Evolutionary conservation across 2,113 vertebrate genomes (phyloP).

Genomic region (Paedocypris sp.): DNA sequence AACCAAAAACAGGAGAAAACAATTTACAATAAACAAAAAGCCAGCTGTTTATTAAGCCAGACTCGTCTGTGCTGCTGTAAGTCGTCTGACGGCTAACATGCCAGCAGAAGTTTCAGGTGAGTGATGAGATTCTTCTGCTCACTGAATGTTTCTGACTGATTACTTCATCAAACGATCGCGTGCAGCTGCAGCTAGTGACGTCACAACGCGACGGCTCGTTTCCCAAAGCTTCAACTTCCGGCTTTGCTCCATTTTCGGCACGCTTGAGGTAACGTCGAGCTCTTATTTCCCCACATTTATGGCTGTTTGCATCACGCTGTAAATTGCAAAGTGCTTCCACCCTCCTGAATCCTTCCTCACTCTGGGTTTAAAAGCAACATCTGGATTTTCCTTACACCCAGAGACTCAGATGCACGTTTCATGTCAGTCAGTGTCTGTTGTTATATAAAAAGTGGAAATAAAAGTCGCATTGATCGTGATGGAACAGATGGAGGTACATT

Average conservation of each 20-base stretch:
- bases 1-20: too few relatives aligned
- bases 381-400: background rate
- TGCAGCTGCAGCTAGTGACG: conserved; percentile 16
- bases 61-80: too few relatives aligned
- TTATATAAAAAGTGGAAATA: too few relatives aligned
- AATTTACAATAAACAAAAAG: too few relatives aligned
- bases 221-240: conserved; percentile 22
- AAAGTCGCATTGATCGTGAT: too few relatives aligned
- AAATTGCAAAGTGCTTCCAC: background rate
- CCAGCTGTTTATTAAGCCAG: background rate
- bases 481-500: too few relatives aligned
- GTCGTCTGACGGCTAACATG: conserved; percentile 62
- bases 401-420: too few relatives aligned
- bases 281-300: conserved; percentile 43
- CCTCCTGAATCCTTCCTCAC: background rate
- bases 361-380: too few relatives aligned
- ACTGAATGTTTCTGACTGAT: conserved; percentile 59
- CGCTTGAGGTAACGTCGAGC: background rate
- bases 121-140: conserved; percentile 66
- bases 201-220: conserved; percentile 18
- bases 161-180: conserved; percentile 45
- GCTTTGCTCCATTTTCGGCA: background rate
- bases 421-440: too few relatives aligned
- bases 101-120: conserved; percentile 59
- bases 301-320: background rate